These are phyloP conservation scores for Phlogophora meticulosa DNA, from an alignment of 2,888 invertebrate species.

Conservation along the genomic window DNA sequence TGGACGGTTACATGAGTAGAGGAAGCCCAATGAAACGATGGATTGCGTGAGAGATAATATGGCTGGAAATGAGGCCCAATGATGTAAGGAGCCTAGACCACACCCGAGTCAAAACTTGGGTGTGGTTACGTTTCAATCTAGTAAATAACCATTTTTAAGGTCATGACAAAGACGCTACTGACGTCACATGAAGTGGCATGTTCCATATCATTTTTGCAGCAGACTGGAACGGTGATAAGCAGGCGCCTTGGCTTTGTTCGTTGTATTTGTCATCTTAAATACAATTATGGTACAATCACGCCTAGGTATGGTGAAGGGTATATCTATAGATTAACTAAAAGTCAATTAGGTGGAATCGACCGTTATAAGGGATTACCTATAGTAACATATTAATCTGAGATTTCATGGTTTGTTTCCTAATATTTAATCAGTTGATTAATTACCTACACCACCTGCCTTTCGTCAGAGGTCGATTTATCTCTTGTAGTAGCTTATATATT, in stretches of 20 bases:
- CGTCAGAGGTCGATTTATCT: neutral
- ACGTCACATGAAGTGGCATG: neutral
- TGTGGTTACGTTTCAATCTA: no score
- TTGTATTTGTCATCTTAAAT: neutral
- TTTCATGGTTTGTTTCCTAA: conserved; percentile 29
- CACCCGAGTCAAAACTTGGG: no score
- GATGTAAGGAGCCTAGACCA: no score
- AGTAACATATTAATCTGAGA: conserved; percentile 21
- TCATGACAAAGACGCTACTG: neutral
- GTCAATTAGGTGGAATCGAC: conserved; percentile 44
- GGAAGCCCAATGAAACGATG: no score
- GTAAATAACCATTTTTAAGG: no score
- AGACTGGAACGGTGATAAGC: conserved; percentile 25
- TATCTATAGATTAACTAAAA: conserved; percentile 26
- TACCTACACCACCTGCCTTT: neutral
- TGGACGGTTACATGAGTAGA: no score
- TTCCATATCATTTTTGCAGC: neutral
- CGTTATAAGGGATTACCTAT: conserved; percentile 27
- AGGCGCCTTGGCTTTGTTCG: neutral
- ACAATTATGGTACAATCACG: neutral
- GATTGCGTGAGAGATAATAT: no score
- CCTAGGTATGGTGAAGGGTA: neutral
- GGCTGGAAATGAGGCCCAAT: no score
- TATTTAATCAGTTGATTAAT: conserved; percentile 34
- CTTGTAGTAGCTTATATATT: neutral